Evolutionary conservation across 2,888 invertebrate genomes (phyloP).

Genomic region (Rhaphigaster nebulosa): DNA sequence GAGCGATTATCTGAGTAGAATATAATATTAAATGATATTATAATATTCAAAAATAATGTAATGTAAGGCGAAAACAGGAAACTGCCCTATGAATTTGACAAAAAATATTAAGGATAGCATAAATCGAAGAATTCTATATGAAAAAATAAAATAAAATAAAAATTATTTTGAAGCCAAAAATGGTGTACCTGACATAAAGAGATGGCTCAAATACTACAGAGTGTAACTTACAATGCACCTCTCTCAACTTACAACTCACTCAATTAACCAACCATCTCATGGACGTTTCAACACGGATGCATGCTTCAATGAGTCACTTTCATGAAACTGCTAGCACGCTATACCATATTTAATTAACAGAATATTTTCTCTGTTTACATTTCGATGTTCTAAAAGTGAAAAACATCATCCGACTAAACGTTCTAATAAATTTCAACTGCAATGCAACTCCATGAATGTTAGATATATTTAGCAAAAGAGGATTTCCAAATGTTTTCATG

Average conservation of each 20-base stretch:
- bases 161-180: not conserved
- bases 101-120: too few relatives aligned
- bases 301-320: not conserved
- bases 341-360: not conserved
- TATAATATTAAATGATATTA: too few relatives aligned
- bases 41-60: too few relatives aligned
- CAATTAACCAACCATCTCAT: not conserved
- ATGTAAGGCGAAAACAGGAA: too few relatives aligned
- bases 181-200: not conserved
- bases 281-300: not conserved
- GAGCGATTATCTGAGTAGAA: too few relatives aligned
- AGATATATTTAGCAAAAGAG: too few relatives aligned
- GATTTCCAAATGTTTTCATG: too few relatives aligned
- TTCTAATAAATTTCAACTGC: not conserved
- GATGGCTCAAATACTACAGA: not conserved
- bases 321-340: not conserved
- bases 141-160: not conserved
- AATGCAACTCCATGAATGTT: too few relatives aligned
- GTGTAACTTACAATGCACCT: not conserved
- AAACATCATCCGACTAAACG: not conserved
- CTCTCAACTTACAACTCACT: not conserved
- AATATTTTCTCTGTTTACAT: not conserved
- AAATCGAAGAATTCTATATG: too few relatives aligned
- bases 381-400: not conserved
- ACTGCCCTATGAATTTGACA: too few relatives aligned